Evolutionary conservation across 2,888 invertebrate genomes (phyloP), one percentile per base, ranked within the genome.

Genomic region (Pristionchus mayeri): DNA sequence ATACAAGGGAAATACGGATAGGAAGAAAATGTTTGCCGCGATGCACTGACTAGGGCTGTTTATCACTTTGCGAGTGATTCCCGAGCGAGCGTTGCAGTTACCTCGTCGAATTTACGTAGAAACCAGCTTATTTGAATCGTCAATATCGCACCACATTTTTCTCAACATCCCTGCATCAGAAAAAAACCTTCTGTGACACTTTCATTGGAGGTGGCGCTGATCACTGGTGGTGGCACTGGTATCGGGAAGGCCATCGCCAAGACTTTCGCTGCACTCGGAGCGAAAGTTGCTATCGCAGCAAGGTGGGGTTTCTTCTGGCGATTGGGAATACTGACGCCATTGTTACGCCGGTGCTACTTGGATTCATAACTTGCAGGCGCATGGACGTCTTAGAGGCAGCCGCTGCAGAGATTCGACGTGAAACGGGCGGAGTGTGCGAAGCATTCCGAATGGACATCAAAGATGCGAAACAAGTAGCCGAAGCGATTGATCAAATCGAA

Each of bases 161-260:
- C n/a, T n/a, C n/a, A n/a, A n/a, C n/a, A n/a, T n/a, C n/a, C n/a
- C n/a, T n/a, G n/a, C n/a, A n/a, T n/a, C n/a, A n/a, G n/a, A n/a
- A n/a, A n/a, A n/a, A n/a, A n/a, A n/a, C n/a, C n/a, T n/a, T n/a
- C n/a, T n/a, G n/a, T n/a, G n/a, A n/a, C n/a, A n/a, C n/a, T n/a
- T 76, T 92, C 50, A 30, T 78, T 40, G 80, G 87, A 60, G 86
- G 91, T 93, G 40, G 94, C 94, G 11, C 93, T 95, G 63, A 92
- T 95, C 24, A 94, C 94, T 30, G 95, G 95, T 24, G 94, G 94
- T 13, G 94, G 94, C 16, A 94, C 94, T 24, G 95, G 95, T 0
- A 91, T 95, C 6, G 95, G 95, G 2, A 94, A 93, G 89, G 94
- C 93, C 16, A 94, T 95, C 93, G 93, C 94, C 3, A 89, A 91